phyloP scores from a whole-genome alignment of 1,140 invertebrate genomes.

The Lycorma delicatula region DNA sequence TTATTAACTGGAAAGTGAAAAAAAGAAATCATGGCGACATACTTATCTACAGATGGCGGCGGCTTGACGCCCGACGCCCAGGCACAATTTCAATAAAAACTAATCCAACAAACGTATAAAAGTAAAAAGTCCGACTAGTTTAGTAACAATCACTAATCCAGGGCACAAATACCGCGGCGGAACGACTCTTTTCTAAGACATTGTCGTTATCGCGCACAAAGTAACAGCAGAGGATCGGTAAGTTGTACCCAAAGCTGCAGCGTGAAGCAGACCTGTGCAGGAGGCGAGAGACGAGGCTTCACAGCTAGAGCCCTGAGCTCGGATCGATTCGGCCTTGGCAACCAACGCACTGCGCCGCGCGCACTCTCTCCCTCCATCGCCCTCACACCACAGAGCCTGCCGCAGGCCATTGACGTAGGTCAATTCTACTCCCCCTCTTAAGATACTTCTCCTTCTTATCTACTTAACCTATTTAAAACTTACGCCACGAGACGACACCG shows the following conservation, averaged over 20 bases:
- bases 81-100: no score
- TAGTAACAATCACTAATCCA: no score
- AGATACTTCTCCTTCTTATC: neutral
- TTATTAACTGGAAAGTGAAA: no score
- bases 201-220: no score
- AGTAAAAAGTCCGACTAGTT: no score
- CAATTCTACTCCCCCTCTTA: neutral
- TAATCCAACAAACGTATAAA: no score
- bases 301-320: neutral
- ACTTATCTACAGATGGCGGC: no score
- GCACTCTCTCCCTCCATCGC: neutral
- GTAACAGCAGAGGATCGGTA: neutral
- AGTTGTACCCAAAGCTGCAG: neutral
- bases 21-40: no score
- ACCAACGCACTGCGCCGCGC: constrained; percentile 2
- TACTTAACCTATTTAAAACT: constrained; percentile 6
- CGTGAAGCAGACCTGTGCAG: neutral
- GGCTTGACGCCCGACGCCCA: no score
- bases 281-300: neutral
- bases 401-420: constrained; percentile 6
- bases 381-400: no score
- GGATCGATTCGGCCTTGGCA: constrained; percentile 6
- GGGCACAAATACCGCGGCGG: no score
- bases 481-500: neutral
- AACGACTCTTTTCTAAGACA: no score